Evolutionary conservation across 2,113 vertebrate genomes (phyloP).

Genomic region (Pollachius pollachius): DNA sequence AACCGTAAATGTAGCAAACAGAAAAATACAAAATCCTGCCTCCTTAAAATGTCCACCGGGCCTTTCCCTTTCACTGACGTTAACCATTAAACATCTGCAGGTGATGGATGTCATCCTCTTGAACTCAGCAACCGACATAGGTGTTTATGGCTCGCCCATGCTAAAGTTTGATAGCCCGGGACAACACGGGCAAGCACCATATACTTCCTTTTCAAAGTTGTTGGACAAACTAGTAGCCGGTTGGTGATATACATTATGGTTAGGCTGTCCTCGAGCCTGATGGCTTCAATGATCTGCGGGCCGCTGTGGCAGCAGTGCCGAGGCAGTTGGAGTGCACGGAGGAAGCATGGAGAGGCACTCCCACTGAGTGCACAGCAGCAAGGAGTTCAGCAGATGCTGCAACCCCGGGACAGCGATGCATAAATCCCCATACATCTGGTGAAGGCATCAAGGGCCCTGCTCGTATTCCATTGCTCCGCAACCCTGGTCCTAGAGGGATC

Average conservation of each 20-base stretch:
- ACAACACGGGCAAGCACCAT: background rate
- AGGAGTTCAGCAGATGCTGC: constrained; percentile 55
- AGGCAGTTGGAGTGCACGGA: constrained; percentile 32
- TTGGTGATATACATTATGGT: background rate
- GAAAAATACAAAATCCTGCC: background rate
- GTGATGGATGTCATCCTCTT: background rate
- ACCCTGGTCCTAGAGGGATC: constrained; percentile 23
- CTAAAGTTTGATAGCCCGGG: background rate
- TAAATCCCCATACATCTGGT: constrained; percentile 63
- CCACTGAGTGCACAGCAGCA: too few species aligned
- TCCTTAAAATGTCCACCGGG: background rate
- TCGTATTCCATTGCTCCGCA: too few species aligned
- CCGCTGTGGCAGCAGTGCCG: constrained; percentile 3
- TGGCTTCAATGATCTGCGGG: background rate
- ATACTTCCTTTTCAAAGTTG: background rate
- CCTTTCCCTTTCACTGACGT: background rate
- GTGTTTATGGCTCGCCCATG: background rate
- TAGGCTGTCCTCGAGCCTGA: background rate
- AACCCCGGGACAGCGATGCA: constrained; percentile 23
- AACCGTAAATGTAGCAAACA: background rate
- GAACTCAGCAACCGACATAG: background rate
- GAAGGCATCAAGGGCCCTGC: constrained; percentile 46
- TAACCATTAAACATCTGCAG: background rate
- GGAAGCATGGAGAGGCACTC: constrained; percentile 19
- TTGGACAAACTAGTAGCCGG: background rate